These are phyloP conservation scores for Eupleurogrammus muticus DNA, from an alignment of 2,797 vertebrate genomes.

Conservation along the genomic window DNA sequence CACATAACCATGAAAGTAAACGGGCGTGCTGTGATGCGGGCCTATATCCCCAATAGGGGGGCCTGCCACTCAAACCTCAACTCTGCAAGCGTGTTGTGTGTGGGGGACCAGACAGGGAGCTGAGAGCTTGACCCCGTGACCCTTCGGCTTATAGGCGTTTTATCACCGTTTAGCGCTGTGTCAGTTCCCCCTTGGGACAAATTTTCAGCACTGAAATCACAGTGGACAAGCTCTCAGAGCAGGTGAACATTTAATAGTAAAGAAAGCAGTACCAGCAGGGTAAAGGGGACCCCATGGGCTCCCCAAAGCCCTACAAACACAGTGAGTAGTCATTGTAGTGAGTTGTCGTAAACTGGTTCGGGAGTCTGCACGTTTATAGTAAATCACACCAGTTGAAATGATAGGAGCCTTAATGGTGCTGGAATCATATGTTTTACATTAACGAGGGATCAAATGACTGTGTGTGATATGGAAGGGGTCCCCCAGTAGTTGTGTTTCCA, in stretches of 20 bases:
- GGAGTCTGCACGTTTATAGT: neutral
- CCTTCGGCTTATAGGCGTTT: slow-evolving; percentile 16
- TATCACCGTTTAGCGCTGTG: slow-evolving; percentile 10
- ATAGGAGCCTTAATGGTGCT: neutral
- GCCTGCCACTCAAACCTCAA: slow-evolving; percentile 23
- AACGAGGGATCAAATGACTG: neutral
- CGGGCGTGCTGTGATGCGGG: slow-evolving; percentile 1
- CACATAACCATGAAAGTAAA: neutral
- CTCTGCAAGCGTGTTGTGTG: slow-evolving; percentile 24
- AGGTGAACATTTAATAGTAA: too few species aligned
- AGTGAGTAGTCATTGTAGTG: neutral
- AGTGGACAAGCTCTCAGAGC: slow-evolving; percentile 5
- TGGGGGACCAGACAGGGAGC: neutral
- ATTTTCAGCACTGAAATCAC: slow-evolving; percentile 1
- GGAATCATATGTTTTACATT: neutral
- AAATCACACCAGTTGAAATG: neutral
- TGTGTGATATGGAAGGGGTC: neutral
- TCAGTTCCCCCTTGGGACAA: slow-evolving; percentile 14
- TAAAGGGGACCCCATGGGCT: neutral
- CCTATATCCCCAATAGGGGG: neutral
- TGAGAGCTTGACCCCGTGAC: slow-evolving; percentile 44
- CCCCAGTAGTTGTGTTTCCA: too few species aligned
- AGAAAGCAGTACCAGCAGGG: neutral
- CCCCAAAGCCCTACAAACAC: neutral
- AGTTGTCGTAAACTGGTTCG: neutral